Evolutionary conservation across 2,888 invertebrate genomes (phyloP).

Genomic region (Germaria angustata): DNA sequence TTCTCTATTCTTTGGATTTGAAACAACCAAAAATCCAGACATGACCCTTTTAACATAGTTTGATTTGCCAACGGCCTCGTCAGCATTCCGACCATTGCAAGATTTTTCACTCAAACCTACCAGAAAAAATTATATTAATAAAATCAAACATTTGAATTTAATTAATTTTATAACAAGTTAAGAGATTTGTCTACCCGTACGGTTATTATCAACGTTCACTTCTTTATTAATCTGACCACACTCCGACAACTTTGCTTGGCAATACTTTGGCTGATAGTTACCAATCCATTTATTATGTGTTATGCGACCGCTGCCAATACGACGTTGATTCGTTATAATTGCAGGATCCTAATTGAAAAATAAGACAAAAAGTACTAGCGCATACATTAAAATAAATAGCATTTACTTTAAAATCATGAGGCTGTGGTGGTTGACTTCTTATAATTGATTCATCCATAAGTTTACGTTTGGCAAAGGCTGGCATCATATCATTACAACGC

Average conservation of each 20-base stretch:
- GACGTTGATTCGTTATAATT: slow-evolving; percentile 74
- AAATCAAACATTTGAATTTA: not conserved
- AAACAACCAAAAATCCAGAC: slow-evolving; percentile 76
- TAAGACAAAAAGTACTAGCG: not conserved
- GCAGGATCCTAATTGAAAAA: slow-evolving; percentile 71
- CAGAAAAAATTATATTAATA: not conserved
- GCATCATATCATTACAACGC: slow-evolving; percentile 74
- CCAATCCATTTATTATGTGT: slow-evolving; percentile 74
- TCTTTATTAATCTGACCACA: not conserved
- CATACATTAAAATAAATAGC: not conserved
- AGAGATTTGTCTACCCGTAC: slow-evolving; percentile 20
- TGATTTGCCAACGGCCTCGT: slow-evolving; percentile 68
- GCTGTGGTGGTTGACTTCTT: slow-evolving; percentile 74
- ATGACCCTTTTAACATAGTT: slow-evolving; percentile 77
- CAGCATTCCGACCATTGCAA: slow-evolving; percentile 39
- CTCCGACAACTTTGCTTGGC: slow-evolving; percentile 32
- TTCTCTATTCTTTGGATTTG: slow-evolving; percentile 74
- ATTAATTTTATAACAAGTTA: not conserved
- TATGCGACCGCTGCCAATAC: slow-evolving; percentile 78
- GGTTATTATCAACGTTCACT: slow-evolving; percentile 28
- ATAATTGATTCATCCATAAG: slow-evolving; percentile 75
- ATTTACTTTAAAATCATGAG: slow-evolving; percentile 73
- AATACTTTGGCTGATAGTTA: slow-evolving; percentile 65
- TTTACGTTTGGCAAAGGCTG: slow-evolving; percentile 76
- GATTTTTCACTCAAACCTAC: slow-evolving; percentile 43